Conservation (phyloP, 2,888 invertebrate species). For the Incurvaria masculella region DNA sequence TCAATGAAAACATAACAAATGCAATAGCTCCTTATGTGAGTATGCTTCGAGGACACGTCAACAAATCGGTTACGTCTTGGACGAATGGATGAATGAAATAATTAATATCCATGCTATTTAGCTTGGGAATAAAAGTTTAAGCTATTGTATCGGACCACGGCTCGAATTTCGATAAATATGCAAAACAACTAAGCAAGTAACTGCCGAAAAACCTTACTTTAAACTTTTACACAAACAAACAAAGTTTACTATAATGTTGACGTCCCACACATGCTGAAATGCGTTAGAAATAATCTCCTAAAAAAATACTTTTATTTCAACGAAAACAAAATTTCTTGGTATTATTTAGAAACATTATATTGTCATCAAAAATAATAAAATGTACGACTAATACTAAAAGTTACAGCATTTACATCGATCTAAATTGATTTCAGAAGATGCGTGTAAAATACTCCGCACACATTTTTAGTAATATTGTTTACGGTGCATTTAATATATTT, state of each 20-base stretch:
- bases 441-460: constrained; percentile 7
- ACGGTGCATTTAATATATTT: constrained; percentile 9
- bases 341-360: not conserved
- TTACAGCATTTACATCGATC: not conserved
- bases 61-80: not conserved
- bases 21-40: not conserved
- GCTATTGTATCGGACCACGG: not conserved
- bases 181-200: not conserved
- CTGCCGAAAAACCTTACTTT: not conserved
- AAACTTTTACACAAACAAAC: not conserved
- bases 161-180: not conserved
- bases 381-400: not conserved
- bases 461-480: constrained; percentile 8
- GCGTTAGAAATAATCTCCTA: constrained; percentile 4
- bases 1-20: not conserved
- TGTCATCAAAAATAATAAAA: not conserved
- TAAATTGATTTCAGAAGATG: constrained; percentile 5
- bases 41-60: not conserved
- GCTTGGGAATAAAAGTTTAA: not conserved
- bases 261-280: constrained; percentile 8
- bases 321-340: not conserved
- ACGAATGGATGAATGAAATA: not conserved
- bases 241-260: constrained; percentile 7
- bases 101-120: not conserved
- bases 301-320: not conserved